Percentiles rank a stretch among this genome's conserved stretches.
These are phyloP conservation scores for Hedya salicella DNA, from an alignment of 2,888 invertebrate species.

Conservation along the genomic window DNA sequence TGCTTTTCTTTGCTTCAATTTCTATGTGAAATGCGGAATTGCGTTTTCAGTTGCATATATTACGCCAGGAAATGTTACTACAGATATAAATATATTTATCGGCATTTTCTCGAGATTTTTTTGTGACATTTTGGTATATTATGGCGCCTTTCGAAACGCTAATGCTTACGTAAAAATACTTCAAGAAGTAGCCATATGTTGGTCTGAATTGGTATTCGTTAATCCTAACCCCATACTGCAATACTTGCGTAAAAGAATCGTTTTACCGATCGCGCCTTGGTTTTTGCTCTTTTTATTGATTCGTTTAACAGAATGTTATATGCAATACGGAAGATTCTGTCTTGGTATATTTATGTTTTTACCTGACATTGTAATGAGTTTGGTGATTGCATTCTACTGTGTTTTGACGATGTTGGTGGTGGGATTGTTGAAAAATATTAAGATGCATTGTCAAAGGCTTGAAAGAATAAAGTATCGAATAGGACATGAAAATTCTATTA, in stretches of 20 bases:
- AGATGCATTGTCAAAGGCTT: neutral
- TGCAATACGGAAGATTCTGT: neutral
- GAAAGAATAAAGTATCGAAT: neutral
- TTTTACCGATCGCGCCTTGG: too few species aligned
- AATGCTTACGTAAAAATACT: neutral
- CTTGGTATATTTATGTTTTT: neutral
- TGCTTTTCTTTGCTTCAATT: conserved; percentile 1
- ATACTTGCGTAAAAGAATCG: neutral
- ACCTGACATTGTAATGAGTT: neutral
- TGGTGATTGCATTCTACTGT: neutral
- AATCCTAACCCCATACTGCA: neutral
- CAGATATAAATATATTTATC: neutral
- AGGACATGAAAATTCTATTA: neutral
- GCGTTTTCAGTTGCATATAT: neutral
- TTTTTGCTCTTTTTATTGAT: neutral
- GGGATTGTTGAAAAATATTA: conserved; percentile 4
- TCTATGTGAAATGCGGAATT: neutral
- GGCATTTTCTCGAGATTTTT: neutral
- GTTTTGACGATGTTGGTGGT: neutral
- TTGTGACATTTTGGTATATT: neutral
- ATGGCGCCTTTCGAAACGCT: neutral
- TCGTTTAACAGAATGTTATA: neutral
- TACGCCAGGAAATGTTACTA: neutral
- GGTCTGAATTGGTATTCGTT: neutral
- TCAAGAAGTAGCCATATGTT: neutral